Evolutionary conservation across 2,113 vertebrate species (phyloP).

Genomic region (Promerops cafer): DNA sequence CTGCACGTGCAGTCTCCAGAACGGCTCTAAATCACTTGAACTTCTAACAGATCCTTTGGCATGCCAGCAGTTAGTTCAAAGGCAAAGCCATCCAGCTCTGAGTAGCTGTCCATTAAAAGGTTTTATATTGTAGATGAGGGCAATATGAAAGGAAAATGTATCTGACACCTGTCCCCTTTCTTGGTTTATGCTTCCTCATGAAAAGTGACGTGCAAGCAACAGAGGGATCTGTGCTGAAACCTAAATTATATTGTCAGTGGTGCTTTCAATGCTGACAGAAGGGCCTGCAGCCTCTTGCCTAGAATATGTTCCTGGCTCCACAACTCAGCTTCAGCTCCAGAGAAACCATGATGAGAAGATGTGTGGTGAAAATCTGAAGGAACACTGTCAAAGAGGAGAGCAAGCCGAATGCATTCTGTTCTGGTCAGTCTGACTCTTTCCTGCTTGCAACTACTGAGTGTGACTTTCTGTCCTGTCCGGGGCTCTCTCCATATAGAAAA

Average conservation of each 20-base stretch:
- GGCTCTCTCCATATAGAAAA: neutral
- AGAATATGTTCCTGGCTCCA: neutral
- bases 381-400: neutral
- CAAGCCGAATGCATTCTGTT: neutral
- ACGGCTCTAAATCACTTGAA: neutral
- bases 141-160: neutral
- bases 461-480: neutral
- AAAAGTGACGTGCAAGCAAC: neutral
- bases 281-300: neutral
- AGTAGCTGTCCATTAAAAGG: neutral
- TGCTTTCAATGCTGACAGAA: neutral
- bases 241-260: neutral
- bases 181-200: neutral
- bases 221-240: neutral
- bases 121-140: neutral
- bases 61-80: neutral
- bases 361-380: neutral
- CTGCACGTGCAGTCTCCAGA: neutral
- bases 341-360: neutral
- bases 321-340: neutral
- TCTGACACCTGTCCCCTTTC: neutral
- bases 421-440: neutral
- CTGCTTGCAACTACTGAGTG: accelerated
- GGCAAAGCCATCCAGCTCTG: neutral
- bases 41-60: neutral